phyloP scores from a whole-genome alignment of 2,888 invertebrate genomes.

The Trichopria drosophilae region DNA sequence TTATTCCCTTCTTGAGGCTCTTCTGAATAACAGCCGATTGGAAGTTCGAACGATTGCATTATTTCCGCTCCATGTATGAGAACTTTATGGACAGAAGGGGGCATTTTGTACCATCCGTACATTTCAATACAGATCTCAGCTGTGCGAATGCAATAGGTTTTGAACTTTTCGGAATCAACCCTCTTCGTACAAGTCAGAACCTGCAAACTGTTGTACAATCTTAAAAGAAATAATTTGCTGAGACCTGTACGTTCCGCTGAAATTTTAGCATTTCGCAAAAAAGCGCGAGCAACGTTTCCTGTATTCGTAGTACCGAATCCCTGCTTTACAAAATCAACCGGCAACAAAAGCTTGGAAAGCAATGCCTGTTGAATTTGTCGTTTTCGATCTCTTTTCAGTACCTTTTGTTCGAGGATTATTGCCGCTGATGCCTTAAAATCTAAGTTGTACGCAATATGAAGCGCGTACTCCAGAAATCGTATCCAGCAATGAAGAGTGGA shows the following conservation, averaged over 20 bases:
- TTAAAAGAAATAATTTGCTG: not conserved
- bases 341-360: not conserved
- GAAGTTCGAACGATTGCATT: no score
- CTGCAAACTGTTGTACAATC: constrained; percentile 15
- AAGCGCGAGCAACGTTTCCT: constrained; percentile 10
- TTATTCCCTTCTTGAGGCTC: no score
- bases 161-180: constrained; percentile 20
- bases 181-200: constrained; percentile 9
- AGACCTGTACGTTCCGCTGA: constrained; percentile 1
- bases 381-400: constrained; percentile 4
- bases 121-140: no score
- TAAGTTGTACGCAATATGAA: no score
- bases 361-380: constrained; percentile 1
- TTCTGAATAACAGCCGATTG: no score
- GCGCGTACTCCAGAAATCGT: no score
- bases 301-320: constrained; percentile 8
- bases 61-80: no score
- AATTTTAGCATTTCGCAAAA: no score
- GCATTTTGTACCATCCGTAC: no score
- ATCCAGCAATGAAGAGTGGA: no score
- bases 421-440: no score
- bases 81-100: no score
- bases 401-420: not conserved
- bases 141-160: constrained; percentile 20
- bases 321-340: constrained; percentile 10